Conservation (phyloP, 1,140 invertebrate genomes). For the Solen grandis region DNA sequence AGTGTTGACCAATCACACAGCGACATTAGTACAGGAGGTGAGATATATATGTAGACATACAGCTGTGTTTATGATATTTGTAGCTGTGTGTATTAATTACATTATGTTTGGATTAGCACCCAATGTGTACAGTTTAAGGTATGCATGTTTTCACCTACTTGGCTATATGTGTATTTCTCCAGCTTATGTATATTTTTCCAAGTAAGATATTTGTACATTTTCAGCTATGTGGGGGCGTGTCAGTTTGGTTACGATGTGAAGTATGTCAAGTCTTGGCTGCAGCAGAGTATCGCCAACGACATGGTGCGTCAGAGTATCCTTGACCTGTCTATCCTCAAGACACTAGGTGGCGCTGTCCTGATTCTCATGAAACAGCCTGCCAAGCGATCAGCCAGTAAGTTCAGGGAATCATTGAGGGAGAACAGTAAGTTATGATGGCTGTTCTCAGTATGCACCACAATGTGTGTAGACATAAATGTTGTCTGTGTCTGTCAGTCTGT, state of each 20-base stretch:
- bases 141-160: no score
- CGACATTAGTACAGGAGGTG: no score
- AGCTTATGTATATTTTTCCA: no score
- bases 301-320: slow-evolving; percentile 74
- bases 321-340: slow-evolving; percentile 72
- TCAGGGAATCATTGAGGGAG: slow-evolving; percentile 43
- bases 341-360: slow-evolving; percentile 72
- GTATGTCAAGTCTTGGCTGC: slow-evolving; percentile 69
- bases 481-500: no score
- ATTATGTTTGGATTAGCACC: no score
- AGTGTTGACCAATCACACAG: no score
- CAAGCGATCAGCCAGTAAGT: slow-evolving; percentile 63
- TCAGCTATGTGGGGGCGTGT: slow-evolving; percentile 76
- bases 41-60: no score
- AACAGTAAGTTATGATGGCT: not conserved
- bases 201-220: no score
- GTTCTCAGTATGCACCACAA: not conserved
- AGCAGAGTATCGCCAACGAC: slow-evolving; percentile 60
- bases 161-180: no score
- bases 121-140: no score
- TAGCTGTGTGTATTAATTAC: no score
- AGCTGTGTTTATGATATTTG: no score
- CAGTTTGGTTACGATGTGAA: slow-evolving; percentile 76
- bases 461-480: not conserved
- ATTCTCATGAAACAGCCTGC: slow-evolving; percentile 75